phyloP scores from a whole-genome alignment of 92 coral and sea anemone genomes.

The Plumapathes pennacea region DNA sequence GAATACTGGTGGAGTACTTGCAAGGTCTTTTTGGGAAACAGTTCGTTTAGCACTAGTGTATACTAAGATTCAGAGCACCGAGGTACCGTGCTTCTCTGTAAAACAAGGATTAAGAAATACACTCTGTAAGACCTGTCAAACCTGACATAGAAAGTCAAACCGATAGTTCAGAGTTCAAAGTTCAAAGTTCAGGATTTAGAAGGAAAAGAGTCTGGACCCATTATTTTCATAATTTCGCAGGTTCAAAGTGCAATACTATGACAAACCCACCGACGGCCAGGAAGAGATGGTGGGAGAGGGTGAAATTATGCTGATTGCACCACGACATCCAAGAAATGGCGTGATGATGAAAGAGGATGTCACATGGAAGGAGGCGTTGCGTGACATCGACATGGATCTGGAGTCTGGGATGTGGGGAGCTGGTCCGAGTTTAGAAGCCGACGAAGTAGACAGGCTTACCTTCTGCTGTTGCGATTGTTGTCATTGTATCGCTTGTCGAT shows the following conservation, averaged over 20 bases:
- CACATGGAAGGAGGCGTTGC: slow-evolving; percentile 38
- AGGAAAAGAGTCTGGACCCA: too few relatives aligned
- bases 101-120: too few relatives aligned
- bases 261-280: background rate
- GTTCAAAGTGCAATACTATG: too few relatives aligned
- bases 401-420: slow-evolving; percentile 42
- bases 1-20: too few relatives aligned
- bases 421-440: slow-evolving; percentile 53
- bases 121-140: too few relatives aligned
- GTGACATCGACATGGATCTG: slow-evolving; percentile 33
- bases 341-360: background rate
- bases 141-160: too few relatives aligned
- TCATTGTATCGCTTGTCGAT: slow-evolving; percentile 23
- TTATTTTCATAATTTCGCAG: too few relatives aligned
- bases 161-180: too few relatives aligned
- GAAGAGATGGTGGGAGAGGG: slow-evolving; percentile 40
- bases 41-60: too few relatives aligned
- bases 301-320: slow-evolving; percentile 26
- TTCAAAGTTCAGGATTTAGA: slow-evolving; percentile 47
- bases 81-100: too few relatives aligned
- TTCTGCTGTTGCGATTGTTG: slow-evolving; percentile 67
- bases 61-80: too few relatives aligned
- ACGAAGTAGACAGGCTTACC: slow-evolving; percentile 41
- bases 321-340: slow-evolving; percentile 56
- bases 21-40: too few relatives aligned